These are phyloP conservation scores for Ranitomeya imitator DNA, from an alignment of 2,113 vertebrate genomes.

Conservation along the genomic window DNA sequence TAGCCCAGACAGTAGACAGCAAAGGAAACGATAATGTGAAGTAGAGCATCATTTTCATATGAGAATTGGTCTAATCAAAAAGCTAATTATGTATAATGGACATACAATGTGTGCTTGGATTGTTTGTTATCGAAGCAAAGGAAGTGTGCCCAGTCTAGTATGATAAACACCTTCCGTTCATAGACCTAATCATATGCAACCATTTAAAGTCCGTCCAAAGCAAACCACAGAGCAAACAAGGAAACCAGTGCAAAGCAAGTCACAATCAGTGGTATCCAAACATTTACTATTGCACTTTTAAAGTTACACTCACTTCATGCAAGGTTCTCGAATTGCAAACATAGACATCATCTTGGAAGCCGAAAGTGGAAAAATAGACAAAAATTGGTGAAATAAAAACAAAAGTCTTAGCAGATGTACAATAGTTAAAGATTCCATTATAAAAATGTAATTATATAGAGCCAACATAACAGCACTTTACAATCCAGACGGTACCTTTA, in stretches of 20 bases:
- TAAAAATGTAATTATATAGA: too few species aligned
- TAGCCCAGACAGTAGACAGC: constrained; percentile 58
- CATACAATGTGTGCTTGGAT: constrained; percentile 42
- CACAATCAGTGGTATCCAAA: neutral
- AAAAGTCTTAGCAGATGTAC: too few species aligned
- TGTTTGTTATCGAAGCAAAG: constrained; percentile 50
- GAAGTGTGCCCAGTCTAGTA: constrained; percentile 46
- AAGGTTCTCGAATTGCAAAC: neutral
- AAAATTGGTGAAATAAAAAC: too few species aligned
- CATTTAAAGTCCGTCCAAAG: constrained; percentile 31
- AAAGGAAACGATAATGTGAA: constrained; percentile 61
- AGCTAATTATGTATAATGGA: constrained; percentile 54
- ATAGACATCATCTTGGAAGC: neutral
- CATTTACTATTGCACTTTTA: neutral
- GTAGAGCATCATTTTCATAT: constrained; percentile 60
- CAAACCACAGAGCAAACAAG: constrained; percentile 34
- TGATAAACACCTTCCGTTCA: constrained; percentile 54
- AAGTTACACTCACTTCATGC: neutral
- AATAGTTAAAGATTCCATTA: too few species aligned
- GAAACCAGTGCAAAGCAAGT: neutral
- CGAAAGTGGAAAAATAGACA: too few species aligned
- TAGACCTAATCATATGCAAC: constrained; percentile 53
- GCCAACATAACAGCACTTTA: too few species aligned
- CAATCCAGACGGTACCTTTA: too few species aligned
- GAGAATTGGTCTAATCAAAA: constrained; percentile 60